phyloP scores from a whole-genome alignment of 2,113 vertebrate species.

The Zapus hudsonius region DNA sequence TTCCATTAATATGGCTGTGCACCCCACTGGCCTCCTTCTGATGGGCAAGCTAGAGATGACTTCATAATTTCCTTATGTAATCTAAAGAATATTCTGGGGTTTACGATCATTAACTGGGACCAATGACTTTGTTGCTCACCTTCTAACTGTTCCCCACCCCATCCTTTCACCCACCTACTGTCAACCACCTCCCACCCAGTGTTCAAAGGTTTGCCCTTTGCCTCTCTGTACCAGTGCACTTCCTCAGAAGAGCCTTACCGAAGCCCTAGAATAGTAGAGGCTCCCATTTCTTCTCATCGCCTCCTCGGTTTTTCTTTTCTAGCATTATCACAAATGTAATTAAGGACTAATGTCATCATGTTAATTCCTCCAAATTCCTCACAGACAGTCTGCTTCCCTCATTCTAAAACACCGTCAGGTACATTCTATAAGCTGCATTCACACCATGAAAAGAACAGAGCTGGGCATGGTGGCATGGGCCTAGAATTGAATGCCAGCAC shows the following conservation, averaged over 20 bases:
- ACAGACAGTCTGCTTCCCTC: not conserved
- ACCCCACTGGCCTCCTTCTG: not conserved
- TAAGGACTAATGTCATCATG: not conserved
- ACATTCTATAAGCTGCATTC: not conserved
- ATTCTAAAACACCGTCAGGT: not conserved
- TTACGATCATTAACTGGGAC: not conserved
- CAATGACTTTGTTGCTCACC: not conserved
- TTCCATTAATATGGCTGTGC: not conserved
- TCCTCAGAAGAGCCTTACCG: not conserved
- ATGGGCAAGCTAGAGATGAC: not conserved
- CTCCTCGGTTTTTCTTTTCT: not conserved
- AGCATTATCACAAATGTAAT: not conserved
- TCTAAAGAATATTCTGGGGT: not conserved
- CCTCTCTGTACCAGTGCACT: not conserved
- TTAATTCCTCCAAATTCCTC: not conserved
- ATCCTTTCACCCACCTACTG: accelerated
- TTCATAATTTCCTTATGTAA: not conserved
- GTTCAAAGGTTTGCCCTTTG: not conserved
- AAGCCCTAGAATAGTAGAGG: not conserved
- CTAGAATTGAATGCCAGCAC: not conserved
- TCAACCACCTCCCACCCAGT: not conserved
- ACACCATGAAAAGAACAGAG: not conserved
- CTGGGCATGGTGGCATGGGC: not conserved
- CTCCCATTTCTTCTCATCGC: not conserved
- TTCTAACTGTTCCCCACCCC: not conserved